A percentile compares a stretch with the other conserved stretches of the same genome.
Evolutionary conservation across 1,140 invertebrate species (phyloP).

Genomic region (Carposina sasakii): DNA sequence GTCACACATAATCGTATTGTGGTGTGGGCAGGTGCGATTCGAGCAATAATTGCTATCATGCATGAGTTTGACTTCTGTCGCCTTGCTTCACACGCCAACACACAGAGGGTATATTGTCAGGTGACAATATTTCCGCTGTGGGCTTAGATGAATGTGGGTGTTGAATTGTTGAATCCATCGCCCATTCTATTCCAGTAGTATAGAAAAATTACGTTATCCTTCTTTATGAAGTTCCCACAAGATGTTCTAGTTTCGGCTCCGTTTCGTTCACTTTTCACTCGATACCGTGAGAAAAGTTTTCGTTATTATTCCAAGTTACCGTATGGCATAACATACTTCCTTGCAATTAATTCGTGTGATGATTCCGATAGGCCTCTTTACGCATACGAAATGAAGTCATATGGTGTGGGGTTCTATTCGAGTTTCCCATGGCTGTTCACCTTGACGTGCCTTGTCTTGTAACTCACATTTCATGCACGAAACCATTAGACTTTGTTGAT

Average conservation of each 20-base stretch:
- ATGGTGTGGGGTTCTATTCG: slow-evolving; percentile 29
- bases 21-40: slow-evolving; percentile 58
- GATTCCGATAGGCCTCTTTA: slow-evolving; percentile 47
- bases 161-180: too few relatives aligned
- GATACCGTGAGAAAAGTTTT: slow-evolving; percentile 47
- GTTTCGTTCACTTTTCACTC: too few relatives aligned
- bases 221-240: too few relatives aligned
- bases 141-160: slow-evolving; percentile 14
- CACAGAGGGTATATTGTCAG: too few relatives aligned
- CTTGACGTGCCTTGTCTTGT: background rate
- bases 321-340: slow-evolving; percentile 56
- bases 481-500: too few relatives aligned
- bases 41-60: slow-evolving; percentile 41
- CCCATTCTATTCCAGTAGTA: too few relatives aligned
- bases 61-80: slow-evolving; percentile 54
- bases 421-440: slow-evolving; percentile 37
- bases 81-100: slow-evolving; percentile 55
- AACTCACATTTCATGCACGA: slow-evolving; percentile 24
- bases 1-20: slow-evolving; percentile 44
- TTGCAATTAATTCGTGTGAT: slow-evolving; percentile 63
- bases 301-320: slow-evolving; percentile 27
- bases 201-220: too few relatives aligned
- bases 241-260: too few relatives aligned
- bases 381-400: slow-evolving; percentile 53
- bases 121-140: too few relatives aligned